Conservation (phyloP, 2,113 vertebrate genomes). For the Maccullochella peelii region DNA sequence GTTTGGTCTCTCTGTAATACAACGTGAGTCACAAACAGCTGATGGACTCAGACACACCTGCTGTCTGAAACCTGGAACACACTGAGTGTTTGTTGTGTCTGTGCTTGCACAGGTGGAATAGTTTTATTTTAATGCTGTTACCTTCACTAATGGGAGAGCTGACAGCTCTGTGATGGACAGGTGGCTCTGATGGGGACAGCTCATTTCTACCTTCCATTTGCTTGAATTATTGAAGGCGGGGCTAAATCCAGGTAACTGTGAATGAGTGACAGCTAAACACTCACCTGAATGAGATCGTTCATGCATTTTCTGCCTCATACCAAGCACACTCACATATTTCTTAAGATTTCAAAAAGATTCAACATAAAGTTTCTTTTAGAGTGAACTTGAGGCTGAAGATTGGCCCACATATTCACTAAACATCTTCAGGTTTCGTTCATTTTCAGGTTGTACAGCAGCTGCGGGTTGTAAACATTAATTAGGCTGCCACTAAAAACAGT, state of each 20-base stretch:
- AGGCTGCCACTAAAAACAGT: too few species aligned
- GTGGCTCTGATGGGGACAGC: constrained; percentile 59
- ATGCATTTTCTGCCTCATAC: constrained; percentile 15
- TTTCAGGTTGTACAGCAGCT: too few species aligned
- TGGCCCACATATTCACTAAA: too few species aligned
- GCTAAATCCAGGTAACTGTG: constrained; percentile 57
- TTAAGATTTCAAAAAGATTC: background rate
- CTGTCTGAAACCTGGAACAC: background rate
- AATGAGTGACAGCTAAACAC: constrained; percentile 51
- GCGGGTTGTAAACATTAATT: too few species aligned
- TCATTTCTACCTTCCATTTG: constrained; percentile 55
- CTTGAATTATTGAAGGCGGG: constrained; percentile 77
- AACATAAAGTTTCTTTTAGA: background rate
- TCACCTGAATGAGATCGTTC: constrained; percentile 36
- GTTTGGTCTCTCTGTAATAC: constrained; percentile 23
- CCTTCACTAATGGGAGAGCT: background rate
- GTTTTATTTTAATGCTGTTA: background rate
- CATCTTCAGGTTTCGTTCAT: too few species aligned
- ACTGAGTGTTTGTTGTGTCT: background rate
- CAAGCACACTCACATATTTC: background rate
- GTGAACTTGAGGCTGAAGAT: background rate
- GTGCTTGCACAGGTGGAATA: constrained; percentile 22
- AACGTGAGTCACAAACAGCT: constrained; percentile 11
- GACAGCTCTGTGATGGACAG: constrained; percentile 56
- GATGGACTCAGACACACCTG: background rate